Base-by-base conservation (phyloP, 2,888 invertebrate species). In the Coenonympha arcania region DNA sequence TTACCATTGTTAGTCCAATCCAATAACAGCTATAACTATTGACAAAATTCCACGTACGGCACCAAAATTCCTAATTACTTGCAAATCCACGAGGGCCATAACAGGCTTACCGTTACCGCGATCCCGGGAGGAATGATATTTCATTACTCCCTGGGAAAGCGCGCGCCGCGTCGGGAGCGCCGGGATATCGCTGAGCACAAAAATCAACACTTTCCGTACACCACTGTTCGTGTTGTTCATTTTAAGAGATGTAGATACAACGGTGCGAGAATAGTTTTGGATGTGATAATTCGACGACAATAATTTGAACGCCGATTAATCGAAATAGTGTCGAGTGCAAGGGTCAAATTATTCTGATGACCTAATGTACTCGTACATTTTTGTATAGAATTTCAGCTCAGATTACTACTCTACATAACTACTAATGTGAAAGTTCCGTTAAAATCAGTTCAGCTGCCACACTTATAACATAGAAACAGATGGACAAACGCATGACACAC, bases 171-270 rank as follows among this genome's bases (percentile, higher is more conserved):
- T n/a, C n/a, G 60, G 69, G 65, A 69, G 71, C 66, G 50, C 48
- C 52, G 60, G 65, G 62, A 63, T 63, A 57, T 56, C 54, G 69
- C 59, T 84, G 76, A 85, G 84, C 73, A 83, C 77, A 78, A 84
- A 85, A 85, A 85, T 85, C 84, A 85, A 85, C 85, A 85, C 75
- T 73, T 66, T 62, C 62, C 59, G n/a, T n/a, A 59, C 60, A 59
- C 65, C 60, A 59, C 65, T 62, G 59, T 56, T 56, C 56, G 60
- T 57, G 71, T 65, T 79, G 80, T 69, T 76, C 82, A 75, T 76
- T 79, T 76, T 63, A 60, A 65, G 56, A 54, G 48, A 33, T 24
- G 28, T 20, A n/a, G n/a, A n/a, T n/a, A 30, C 39, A 19, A 24
- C 2, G 11, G 28, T 2, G 8, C 15, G 1, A 19, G 39, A 54